Conservation (phyloP, 2,888 invertebrate species). For the Pyrrhosoma nymphula region DNA sequence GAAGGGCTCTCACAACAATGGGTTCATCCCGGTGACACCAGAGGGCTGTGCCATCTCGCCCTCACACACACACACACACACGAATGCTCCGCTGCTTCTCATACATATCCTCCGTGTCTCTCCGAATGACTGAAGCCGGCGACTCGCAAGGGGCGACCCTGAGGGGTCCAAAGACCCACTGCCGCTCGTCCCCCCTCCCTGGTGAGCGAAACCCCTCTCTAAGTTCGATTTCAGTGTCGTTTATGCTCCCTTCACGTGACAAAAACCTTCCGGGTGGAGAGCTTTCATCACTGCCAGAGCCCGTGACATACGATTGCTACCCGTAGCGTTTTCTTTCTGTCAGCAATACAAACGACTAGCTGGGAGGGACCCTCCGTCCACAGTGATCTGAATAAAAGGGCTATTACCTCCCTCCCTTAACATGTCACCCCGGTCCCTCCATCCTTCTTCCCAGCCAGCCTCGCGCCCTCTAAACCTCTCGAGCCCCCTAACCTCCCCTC, state of each 20-base stretch:
- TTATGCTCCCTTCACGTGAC: constrained; percentile 55
- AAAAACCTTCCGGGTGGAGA: constrained; percentile 28
- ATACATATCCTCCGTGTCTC: background rate
- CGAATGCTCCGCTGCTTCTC: no score
- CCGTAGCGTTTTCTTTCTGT: constrained; percentile 38
- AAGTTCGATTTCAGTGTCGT: constrained; percentile 56
- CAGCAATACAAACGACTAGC: constrained; percentile 53
- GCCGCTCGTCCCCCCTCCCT: no score
- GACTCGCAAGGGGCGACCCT: no score
- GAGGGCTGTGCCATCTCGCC: background rate
- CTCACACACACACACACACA: no score
- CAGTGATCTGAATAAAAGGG: constrained; percentile 40
- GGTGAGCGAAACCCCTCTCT: background rate
- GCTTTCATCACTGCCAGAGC: constrained; percentile 56
- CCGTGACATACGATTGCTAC: constrained; percentile 9
- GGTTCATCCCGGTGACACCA: constrained; percentile 4
- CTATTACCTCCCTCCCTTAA: constrained; percentile 19
- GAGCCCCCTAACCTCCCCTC: no score
- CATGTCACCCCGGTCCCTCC: background rate
- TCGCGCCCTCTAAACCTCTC: background rate
- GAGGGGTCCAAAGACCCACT: no score
- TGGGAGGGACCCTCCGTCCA: constrained; percentile 43
- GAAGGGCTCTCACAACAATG: background rate
- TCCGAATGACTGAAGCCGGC: background rate
- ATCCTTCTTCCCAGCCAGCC: background rate